Percentiles rank a stretch among this genome's conserved stretches.
Conservation (phyloP, 30 jellyfish, hydroid and myxozoan genomes). For the Hydractinia symbiolongicarpus region DNA sequence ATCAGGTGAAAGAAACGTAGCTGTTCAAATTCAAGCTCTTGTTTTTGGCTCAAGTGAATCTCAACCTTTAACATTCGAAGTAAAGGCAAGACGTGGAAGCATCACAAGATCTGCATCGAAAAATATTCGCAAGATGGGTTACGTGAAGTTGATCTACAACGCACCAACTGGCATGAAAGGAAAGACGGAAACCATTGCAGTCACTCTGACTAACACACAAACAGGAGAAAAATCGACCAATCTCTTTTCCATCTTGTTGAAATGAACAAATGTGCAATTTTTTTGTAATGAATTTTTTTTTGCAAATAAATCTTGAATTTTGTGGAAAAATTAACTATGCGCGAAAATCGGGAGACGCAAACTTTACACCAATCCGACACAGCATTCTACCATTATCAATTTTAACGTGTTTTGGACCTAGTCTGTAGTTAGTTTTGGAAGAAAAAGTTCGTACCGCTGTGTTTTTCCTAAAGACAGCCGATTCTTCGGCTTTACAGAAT, state of each 20-base stretch:
- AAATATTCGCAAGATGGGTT: neutral
- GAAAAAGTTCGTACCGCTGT: too few relatives aligned
- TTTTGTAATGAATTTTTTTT: too few relatives aligned
- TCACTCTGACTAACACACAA: neutral
- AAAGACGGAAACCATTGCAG: neutral
- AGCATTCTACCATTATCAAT: too few relatives aligned
- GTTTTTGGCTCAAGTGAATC: neutral
- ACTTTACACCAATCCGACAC: too few relatives aligned
- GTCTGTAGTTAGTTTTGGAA: too few relatives aligned
- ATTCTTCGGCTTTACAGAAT: too few relatives aligned
- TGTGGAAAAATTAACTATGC: too few relatives aligned
- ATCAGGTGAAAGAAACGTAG: neutral
- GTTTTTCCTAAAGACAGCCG: too few relatives aligned
- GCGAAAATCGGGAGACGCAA: too few relatives aligned
- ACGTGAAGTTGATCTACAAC: neutral
- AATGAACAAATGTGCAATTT: too few relatives aligned
- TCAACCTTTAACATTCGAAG: neutral
- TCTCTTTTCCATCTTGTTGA: neutral
- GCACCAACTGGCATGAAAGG: constrained; percentile 3
- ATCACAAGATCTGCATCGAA: neutral
- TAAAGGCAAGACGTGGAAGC: neutral
- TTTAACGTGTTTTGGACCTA: too few relatives aligned
- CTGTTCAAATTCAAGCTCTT: neutral
- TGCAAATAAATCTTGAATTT: too few relatives aligned
- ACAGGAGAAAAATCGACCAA: constrained; percentile 3